Base-by-base conservation (phyloP, 2,113 vertebrate species). In the Halichoerus grypus region DNA sequence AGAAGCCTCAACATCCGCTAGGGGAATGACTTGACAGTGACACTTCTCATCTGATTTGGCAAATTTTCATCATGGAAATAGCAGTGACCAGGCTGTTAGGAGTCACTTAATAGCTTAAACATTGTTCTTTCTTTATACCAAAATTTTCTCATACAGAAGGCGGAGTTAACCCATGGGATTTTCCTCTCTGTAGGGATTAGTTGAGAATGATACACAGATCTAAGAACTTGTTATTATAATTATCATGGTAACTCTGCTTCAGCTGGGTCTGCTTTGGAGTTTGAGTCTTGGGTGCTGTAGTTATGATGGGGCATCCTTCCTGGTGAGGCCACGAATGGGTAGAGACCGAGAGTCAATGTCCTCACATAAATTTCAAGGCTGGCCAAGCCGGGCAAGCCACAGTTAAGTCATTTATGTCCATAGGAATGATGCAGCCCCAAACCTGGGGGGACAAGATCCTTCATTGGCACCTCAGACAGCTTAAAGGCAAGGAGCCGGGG, bases 361-460 rank as follows among this genome's bases (percentile, higher is more conserved):
- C 55, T 91, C 12, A 55, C 6, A 36, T 19, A 49, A 57, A 63
- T 6, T 26, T 85, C 0, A 57, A 55, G 7, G 4, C n/a, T 91
- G 53, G 36, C 31, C 28, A 53, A 53, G 11, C 14, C 7, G 26
- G 22, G 5, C 42, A 93, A 89, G 13, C 0, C 49, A 39, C 11
- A 63, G n/a, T 72, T 61, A 8, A 8, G 2, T 61, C 49, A 3
- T 22, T 33, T 28, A 24, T 42, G 11, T 46, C 28, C 8, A 8
- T 0, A 36, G 72, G 36, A 81, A n/a, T 26, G 14, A 2, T 3
- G 31, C 6, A 57, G 28, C 3, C 8, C 18, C 10, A 77, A 57
- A 31, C 0, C 7, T 91, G 21, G 18, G 5, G 5, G 49, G 4
- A 12, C 15, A 76, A 31, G 42, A 26, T 5, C 7, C 0, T 7